Conservation (phyloP, 2,113 vertebrate species). For the Mobula birostris region DNA sequence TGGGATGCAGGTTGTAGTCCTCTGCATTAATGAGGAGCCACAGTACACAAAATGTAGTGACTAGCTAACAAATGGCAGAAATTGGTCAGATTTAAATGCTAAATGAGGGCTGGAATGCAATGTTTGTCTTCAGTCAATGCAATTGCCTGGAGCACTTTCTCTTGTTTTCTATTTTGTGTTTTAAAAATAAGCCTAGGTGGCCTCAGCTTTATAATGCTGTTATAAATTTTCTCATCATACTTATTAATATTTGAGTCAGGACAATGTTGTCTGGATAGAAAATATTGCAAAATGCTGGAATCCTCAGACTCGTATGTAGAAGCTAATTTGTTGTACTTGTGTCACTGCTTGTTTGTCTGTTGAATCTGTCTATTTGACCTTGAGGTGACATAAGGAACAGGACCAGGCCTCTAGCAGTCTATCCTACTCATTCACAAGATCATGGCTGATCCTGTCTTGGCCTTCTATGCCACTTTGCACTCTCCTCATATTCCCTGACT, state of each 20-base stretch:
- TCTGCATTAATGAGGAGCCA: neutral
- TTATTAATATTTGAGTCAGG: neutral
- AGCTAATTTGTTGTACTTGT: neutral
- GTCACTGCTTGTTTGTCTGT: neutral
- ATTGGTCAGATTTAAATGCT: neutral
- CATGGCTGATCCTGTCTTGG: too few species aligned
- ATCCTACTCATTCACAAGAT: too few species aligned
- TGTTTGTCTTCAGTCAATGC: neutral
- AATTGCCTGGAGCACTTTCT: neutral
- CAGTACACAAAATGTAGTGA: neutral
- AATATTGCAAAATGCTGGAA: neutral
- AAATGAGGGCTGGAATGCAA: neutral
- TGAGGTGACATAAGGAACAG: neutral
- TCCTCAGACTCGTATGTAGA: neutral
- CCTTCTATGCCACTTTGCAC: too few species aligned
- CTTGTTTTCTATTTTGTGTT: neutral
- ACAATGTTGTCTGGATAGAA: neutral
- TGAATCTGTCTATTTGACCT: neutral
- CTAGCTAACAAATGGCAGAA: neutral
- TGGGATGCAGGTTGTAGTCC: neutral
- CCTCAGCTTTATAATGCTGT: neutral
- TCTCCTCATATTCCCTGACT: too few species aligned
- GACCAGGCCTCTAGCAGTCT: too few species aligned
- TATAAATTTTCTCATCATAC: neutral
- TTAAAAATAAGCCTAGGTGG: too few species aligned